Evolutionary conservation across 2,888 invertebrate genomes (phyloP).

Genomic region (Laspeyria flexula): DNA sequence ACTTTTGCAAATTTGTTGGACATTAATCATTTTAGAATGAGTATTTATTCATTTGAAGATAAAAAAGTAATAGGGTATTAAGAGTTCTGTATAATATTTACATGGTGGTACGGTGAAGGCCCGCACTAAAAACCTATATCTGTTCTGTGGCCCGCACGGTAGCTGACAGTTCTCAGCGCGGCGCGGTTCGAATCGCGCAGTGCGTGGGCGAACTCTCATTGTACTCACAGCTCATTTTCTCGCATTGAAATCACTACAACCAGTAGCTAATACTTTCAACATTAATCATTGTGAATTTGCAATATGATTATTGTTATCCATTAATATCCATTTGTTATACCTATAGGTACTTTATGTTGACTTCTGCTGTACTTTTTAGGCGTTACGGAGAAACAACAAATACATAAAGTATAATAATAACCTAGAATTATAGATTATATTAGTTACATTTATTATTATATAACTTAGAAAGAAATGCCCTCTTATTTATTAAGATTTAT

Average conservation of each 20-base stretch:
- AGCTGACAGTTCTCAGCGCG: conserved; percentile 68
- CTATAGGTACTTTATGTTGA: too few species aligned
- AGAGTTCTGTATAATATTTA: background rate
- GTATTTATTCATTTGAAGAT: conserved; percentile 25
- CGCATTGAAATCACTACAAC: conserved; percentile 66
- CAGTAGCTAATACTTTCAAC: conserved; percentile 67
- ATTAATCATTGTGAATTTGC: conserved; percentile 64
- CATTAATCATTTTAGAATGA: conserved; percentile 33
- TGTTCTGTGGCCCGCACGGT: conserved; percentile 55
- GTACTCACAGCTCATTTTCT: conserved; percentile 76
- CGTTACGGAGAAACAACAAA: too few species aligned
- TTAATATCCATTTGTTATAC: background rate
- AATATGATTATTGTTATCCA: conserved; percentile 42
- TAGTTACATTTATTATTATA: too few species aligned
- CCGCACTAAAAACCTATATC: too few species aligned
- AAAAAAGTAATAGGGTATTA: conserved; percentile 21
- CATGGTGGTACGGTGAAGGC: background rate
- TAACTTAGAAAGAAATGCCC: too few species aligned
- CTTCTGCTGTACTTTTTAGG: too few species aligned
- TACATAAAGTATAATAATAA: too few species aligned
- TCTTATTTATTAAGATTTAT: too few species aligned
- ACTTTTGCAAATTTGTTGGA: conserved; percentile 30
- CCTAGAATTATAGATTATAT: too few species aligned
- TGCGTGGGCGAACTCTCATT: conserved; percentile 72
- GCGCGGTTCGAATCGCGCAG: conserved; percentile 58